Percentiles rank a stretch among this genome's conserved stretches.
Conservation (phyloP, 2,797 vertebrate species). For the Enteromius radiatus region DNA sequence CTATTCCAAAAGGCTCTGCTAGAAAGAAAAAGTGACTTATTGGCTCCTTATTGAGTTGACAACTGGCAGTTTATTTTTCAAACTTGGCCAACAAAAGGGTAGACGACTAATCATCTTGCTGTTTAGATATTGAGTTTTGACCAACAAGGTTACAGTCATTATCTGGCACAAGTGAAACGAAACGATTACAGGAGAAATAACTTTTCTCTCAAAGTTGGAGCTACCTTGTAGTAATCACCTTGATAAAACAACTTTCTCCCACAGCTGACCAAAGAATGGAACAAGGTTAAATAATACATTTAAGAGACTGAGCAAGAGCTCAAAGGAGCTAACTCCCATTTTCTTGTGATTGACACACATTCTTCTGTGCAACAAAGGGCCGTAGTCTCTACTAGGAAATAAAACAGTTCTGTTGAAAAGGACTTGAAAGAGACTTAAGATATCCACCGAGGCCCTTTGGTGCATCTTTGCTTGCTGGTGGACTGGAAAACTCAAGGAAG, state of each 20-base stretch:
- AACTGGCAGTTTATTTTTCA: constrained; percentile 15
- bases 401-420: constrained; percentile 7
- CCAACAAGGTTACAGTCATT: constrained; percentile 33
- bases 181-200: constrained; percentile 47
- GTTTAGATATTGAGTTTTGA: constrained; percentile 33
- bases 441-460: constrained; percentile 34
- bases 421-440: not conserved
- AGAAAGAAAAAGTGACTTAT: constrained; percentile 23
- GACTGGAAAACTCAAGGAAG: not conserved
- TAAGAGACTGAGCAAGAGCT: constrained; percentile 16
- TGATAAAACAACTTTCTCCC: constrained; percentile 30
- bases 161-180: constrained; percentile 33
- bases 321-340: constrained; percentile 26
- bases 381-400: constrained; percentile 47
- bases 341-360: constrained; percentile 51
- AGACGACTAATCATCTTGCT: not conserved
- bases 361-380: constrained; percentile 48
- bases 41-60: constrained; percentile 8
- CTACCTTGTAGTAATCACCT: constrained; percentile 35
- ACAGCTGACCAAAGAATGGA: constrained; percentile 17
- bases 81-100: not conserved
- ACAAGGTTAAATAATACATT: constrained; percentile 29
- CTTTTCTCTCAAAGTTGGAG: constrained; percentile 34
- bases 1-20: not conserved
- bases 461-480: constrained; percentile 12